Evolutionary conservation across 2,888 invertebrate genomes (phyloP).

Genomic region (Malachius bipustulatus): DNA sequence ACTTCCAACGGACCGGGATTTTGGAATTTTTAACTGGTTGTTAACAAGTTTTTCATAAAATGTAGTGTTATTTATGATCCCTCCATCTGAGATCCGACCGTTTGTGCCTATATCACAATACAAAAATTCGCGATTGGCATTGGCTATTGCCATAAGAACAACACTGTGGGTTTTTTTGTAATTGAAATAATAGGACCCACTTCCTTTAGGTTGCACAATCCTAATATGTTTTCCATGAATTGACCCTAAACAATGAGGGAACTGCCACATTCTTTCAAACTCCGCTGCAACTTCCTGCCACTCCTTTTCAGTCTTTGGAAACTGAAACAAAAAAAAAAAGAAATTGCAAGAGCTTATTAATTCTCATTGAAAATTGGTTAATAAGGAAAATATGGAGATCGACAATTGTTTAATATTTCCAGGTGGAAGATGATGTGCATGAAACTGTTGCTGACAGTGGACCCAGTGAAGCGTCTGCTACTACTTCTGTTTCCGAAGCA

Average conservation of each 20-base stretch:
- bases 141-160: too few relatives aligned
- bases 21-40: constrained; percentile 14
- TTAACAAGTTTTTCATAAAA: constrained; percentile 16
- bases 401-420: constrained; percentile 13
- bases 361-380: constrained; percentile 9
- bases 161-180: constrained; percentile 22
- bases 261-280: constrained; percentile 23
- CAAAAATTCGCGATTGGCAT: constrained; percentile 18
- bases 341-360: constrained; percentile 7
- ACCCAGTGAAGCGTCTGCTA: constrained; percentile 13
- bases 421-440: constrained; percentile 12
- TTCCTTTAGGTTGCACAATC: constrained; percentile 20
- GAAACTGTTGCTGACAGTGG: constrained; percentile 12
- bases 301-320: constrained; percentile 15
- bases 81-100: constrained; percentile 19
- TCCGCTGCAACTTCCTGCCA: constrained; percentile 21
- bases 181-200: constrained; percentile 24
- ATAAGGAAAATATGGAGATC: constrained; percentile 11
- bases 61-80: too few relatives aligned
- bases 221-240: constrained; percentile 25
- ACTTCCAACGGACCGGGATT: constrained; percentile 14
- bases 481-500: constrained; percentile 13
- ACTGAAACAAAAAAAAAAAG: constrained; percentile 13
- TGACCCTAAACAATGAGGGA: constrained; percentile 22
- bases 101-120: constrained; percentile 18